Base-by-base conservation (phyloP, 2,888 invertebrate genomes). In the Drosophila falleni region DNA sequence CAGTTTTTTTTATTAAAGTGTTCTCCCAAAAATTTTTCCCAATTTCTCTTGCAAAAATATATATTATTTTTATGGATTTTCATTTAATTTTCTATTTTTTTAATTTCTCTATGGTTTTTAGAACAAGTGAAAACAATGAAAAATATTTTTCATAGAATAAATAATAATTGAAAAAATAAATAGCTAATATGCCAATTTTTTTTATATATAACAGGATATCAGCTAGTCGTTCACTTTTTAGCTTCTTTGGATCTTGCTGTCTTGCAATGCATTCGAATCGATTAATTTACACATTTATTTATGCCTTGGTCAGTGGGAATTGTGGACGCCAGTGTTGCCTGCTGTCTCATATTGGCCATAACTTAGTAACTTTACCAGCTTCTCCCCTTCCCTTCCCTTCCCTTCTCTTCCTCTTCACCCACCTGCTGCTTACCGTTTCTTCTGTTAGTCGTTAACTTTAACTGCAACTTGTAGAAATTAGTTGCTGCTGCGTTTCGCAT, bases 401-500 rank as follows among this genome's bases (percentile, higher is more conserved):
- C 8, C 5, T 8, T n/a, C 26, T 8, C 9, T 1, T 4, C 10
- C 16, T 5, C 41, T 23, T 16, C 41, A 15, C 4, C 8, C 44
- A 16, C 11, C 15, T 35, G 23, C 11, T 10, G 10, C 15, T 41
- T 10, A 10, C 41, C 16, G 16, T 5, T 39, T 19, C 39, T 51
- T 16, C 35, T 8, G n/a, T 46, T 35, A 19, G 44, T 41, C 58
- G 55, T 79, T 79, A 56, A 65, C 61, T 68, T 75, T 74, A 74
- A 75, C 71, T 64, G 78, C 79, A 78, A 75, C 73, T 84, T 84
- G 74, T 81, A 61, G 74, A 87, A 83, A 87, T 81, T 81, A 87
- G 87, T 84, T 87, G 74, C 51, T 59, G 58, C 31, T 67, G 62
- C 62, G 62, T 51, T 64, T 68, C 62, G 65, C 79, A 85, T 87